Conservation (phyloP, 2,113 vertebrate genomes). For the Ailuropoda melanoleuca region DNA sequence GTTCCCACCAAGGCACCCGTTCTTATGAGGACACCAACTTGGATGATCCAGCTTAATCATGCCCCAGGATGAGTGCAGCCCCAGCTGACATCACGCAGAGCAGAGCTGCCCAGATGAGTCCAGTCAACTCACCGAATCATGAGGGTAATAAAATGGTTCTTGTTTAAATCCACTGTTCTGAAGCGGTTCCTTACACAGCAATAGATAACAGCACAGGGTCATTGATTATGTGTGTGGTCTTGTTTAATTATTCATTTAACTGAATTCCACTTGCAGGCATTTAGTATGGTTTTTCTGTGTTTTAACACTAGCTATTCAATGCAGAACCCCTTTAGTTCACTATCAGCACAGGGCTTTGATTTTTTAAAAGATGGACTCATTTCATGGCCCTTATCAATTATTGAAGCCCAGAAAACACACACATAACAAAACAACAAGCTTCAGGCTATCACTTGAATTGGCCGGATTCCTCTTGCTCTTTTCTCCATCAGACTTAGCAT, state of each 20-base stretch:
- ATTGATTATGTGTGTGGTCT: constrained; percentile 54
- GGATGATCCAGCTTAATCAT: neutral
- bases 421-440: constrained; percentile 42
- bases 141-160: neutral
- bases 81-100: neutral
- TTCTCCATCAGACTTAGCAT: neutral
- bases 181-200: neutral
- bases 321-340: constrained; percentile 45
- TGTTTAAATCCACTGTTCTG: constrained; percentile 20
- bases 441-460: constrained; percentile 44
- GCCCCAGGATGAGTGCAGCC: neutral
- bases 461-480: neutral
- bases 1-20: neutral
- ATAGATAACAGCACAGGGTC: constrained; percentile 25
- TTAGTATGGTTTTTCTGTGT: constrained; percentile 34
- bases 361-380: constrained; percentile 22
- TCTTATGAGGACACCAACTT: neutral
- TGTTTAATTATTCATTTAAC: constrained; percentile 73
- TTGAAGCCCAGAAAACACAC: constrained; percentile 17
- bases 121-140: neutral
- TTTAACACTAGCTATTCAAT: constrained; percentile 33
- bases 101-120: neutral
- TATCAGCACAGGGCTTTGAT: constrained; percentile 10
- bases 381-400: constrained; percentile 59
- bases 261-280: constrained; percentile 51